Base-by-base conservation (phyloP, 2,888 invertebrate genomes). In the Pseudococcus jackbeardsleyi region DNA sequence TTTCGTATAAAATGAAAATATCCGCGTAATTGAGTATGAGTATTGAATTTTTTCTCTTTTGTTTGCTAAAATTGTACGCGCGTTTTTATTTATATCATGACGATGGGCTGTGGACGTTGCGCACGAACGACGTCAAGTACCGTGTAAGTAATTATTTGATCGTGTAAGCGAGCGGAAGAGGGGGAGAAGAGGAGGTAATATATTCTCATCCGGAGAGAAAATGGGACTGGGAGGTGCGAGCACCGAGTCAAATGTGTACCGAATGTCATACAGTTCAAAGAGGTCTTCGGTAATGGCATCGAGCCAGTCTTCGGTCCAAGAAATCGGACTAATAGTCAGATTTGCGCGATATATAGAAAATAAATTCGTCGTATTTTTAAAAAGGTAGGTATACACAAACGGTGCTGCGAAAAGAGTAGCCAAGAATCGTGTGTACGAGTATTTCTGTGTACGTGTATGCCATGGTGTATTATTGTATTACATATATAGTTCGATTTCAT, bases 321-420 rank as follows among this genome's bases (percentile, higher is more conserved):
- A 72, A 72, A 72, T 72, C 33, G 72, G 72, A 39, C 72, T 72
- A 33, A 19, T 26, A 64, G 59, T 42, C 42, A 42, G 59, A 64
- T 64, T 64, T 72, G 33, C 72, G 64, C 64, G 64, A 64, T 39
- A 72, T 72, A 72, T 72, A 72, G 72, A 72, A 33, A 72, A 72
- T 39, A 39, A 72, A 72, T 68, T 68, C 68, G 68, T 68, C 22
- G 59, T 59, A 59, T 59, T 59, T 59, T 59, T 59, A 59, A 59
- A 59, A 59, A 59, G 59, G 59, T 64, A 54, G 11, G 54, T 64
- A 64, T 64, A 64, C 64, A 17, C 33, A 6, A 33, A 17, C 33
- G 15, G 4, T 12, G 33, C 17, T 26, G 17, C 22, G 22, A 64
- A 64, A 64, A 64, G 9, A 64, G 22, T 72, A 33, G 33, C 26